phyloP scores from a whole-genome alignment of 2,797 vertebrate genomes.

The Euphonia xanthogaster region DNA sequence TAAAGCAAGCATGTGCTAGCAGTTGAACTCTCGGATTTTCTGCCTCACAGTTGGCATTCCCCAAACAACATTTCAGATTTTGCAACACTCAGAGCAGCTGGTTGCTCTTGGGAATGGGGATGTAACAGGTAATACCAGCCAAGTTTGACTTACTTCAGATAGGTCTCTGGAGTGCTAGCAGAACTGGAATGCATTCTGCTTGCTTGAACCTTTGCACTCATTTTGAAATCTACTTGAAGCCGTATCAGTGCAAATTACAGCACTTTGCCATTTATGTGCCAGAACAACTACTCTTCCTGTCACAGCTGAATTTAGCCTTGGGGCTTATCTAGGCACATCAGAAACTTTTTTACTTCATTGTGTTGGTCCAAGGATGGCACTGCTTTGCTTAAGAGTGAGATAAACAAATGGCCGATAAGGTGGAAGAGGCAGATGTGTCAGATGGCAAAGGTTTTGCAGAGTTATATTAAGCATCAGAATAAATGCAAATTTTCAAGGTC shows the following conservation, averaged over 20 bases:
- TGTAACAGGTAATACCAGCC: conserved; percentile 9
- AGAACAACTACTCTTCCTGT: background rate
- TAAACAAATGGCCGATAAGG: background rate
- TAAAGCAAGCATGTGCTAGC: background rate
- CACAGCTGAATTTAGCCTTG: conserved; percentile 4
- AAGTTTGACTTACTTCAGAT: background rate
- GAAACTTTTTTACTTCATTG: background rate
- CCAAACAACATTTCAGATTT: background rate
- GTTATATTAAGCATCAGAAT: background rate
- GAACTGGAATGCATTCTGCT: background rate
- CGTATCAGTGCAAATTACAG: background rate
- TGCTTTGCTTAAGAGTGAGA: background rate
- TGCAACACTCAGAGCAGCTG: conserved; percentile 22
- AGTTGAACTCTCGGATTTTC: background rate
- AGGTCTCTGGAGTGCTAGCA: background rate
- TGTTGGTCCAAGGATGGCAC: background rate
- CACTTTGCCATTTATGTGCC: background rate
- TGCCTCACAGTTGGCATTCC: background rate
- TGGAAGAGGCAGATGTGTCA: background rate
- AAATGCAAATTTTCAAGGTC: background rate
- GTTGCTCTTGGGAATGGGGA: conserved; percentile 7
- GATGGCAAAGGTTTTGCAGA: background rate
- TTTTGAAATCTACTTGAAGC: conserved; percentile 35
- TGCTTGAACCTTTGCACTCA: background rate
- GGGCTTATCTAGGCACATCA: background rate